phyloP scores from a whole-genome alignment of 2,113 vertebrate genomes.

The Hippocampus barbouri region DNA sequence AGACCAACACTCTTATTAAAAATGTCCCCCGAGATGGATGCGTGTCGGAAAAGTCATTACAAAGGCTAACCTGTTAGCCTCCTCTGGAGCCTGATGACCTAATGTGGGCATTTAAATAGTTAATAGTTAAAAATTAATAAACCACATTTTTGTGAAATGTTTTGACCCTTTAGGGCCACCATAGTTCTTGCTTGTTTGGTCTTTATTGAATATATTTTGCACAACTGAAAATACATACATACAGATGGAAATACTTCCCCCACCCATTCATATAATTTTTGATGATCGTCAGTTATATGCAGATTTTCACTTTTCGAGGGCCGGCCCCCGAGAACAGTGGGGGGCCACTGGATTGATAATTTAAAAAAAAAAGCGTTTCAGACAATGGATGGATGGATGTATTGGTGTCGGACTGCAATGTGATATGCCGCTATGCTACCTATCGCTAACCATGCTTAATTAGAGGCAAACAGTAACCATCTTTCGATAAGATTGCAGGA shows the following conservation, averaged over 20 bases:
- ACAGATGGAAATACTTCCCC: too few relatives aligned
- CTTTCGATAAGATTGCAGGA: slow-evolving; percentile 56
- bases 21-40: neutral
- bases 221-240: too few relatives aligned
- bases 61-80: neutral
- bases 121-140: too few relatives aligned
- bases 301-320: too few relatives aligned
- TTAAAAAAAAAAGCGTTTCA: too few relatives aligned
- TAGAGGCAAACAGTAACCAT: slow-evolving; percentile 53
- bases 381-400: too few relatives aligned
- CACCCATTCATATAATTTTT: too few relatives aligned
- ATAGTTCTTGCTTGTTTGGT: neutral
- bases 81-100: neutral
- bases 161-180: neutral
- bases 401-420: neutral
- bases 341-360: too few relatives aligned
- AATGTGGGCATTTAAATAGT: neutral
- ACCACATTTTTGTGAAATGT: neutral
- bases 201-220: too few relatives aligned
- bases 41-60: neutral
- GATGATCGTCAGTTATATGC: too few relatives aligned
- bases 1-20: neutral
- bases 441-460: slow-evolving; percentile 56
- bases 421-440: slow-evolving; percentile 32
- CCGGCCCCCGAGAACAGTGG: too few relatives aligned